Evolutionary conservation across 2,888 invertebrate genomes (phyloP), one percentile per base, ranked within the genome.

Genomic region (Andrena camellia): DNA sequence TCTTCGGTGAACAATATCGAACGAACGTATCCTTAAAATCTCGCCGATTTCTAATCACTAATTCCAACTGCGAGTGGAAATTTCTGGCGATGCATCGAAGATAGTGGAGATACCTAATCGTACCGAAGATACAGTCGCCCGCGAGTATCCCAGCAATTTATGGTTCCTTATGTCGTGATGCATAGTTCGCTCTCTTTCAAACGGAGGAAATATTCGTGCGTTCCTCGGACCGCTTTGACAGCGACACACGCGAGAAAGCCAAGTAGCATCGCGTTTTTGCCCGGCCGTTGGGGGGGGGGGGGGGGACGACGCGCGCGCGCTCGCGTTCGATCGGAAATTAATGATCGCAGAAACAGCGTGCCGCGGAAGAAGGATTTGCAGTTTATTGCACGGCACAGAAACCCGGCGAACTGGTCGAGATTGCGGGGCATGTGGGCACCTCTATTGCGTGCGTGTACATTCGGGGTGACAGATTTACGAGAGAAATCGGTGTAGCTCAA

Each of bases 381-480:
- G 87, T 88, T 90, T 90, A 90, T 90, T 88, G 83, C 86, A 50
- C 83, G 78, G 17, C 72, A 72, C 78, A 78, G 87, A 85, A 89
- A 89, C 83, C 80, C 71, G 74, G 81, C 75, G 84, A 78, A 87
- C 87, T 86, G 83, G 86, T 89, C 86, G 86, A 75, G 83, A 89
- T 88, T 87, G 83, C 84, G 69, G 81, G 76, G 72, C 81, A 88
- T 87, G 88, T 85, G 87, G 86, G 79, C 86, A 87, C 86, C 83
- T 85, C 83, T 81, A 79, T 86, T 80, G 83, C 83, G 68, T 83
- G 78, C 84, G 81, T 76, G 72, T 81, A 85, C 86, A 86, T 89
- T 79, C 78, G 81, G 80, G 80, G 77, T 83, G 88, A 90, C 86
- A 90, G 88, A 90, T 91, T 91, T 90, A 90, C 88, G 89, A 90